Evolutionary conservation across 1,140 invertebrate species (phyloP).

Genomic region (Achatina immaculata): DNA sequence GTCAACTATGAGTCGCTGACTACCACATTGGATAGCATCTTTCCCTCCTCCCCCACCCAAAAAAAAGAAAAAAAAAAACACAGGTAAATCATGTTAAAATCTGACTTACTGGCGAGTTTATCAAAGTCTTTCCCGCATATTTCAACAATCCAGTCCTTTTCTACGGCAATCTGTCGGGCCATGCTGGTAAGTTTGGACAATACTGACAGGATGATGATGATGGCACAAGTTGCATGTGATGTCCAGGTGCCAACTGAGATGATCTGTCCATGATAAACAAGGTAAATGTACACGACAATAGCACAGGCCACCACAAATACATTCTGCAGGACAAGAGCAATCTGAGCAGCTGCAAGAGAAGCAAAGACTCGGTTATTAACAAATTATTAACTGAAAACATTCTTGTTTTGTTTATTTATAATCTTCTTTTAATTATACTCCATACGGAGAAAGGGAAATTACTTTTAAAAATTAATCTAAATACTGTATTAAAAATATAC

Average conservation of each 20-base stretch:
- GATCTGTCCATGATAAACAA: constrained; percentile 28
- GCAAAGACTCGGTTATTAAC: too few species aligned
- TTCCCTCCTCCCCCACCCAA: too few species aligned
- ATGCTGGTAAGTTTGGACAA: constrained; percentile 66
- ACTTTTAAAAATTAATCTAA: too few species aligned
- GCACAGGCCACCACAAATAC: constrained; percentile 54
- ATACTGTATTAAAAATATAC: too few species aligned
- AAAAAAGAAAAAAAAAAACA: too few species aligned
- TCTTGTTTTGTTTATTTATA: too few species aligned
- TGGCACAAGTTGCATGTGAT: constrained; percentile 44
- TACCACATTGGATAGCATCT: too few species aligned
- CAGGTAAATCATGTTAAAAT: too few species aligned
- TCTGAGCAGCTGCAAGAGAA: constrained; percentile 56
- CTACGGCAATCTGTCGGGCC: constrained; percentile 71
- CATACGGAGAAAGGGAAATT: too few species aligned
- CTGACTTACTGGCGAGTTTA: constrained; percentile 59
- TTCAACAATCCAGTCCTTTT: constrained; percentile 75
- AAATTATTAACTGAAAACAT: too few species aligned
- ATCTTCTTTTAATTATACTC: too few species aligned
- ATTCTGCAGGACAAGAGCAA: constrained; percentile 57
- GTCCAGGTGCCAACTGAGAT: constrained; percentile 34
- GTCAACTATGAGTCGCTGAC: too few species aligned
- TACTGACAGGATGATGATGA: constrained; percentile 63
- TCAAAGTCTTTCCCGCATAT: constrained; percentile 64
- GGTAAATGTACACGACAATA: constrained; percentile 46